Conservation (phyloP, 1,140 invertebrate genomes). For the Drosophila lini region DNA sequence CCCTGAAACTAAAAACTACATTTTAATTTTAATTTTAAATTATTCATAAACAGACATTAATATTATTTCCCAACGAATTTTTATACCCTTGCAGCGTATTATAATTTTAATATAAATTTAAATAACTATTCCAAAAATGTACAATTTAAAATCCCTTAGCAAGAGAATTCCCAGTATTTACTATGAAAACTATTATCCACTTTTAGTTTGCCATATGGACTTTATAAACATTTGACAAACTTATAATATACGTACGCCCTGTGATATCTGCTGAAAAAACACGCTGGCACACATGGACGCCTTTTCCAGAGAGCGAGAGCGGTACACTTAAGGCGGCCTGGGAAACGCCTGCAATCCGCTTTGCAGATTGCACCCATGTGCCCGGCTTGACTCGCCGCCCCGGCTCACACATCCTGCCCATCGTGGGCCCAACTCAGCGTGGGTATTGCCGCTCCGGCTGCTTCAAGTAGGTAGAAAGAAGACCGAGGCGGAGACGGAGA, state of each 20-base stretch:
- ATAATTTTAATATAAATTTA: no score
- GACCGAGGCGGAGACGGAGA: neutral
- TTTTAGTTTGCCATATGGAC: constrained; percentile 18
- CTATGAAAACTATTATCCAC: neutral
- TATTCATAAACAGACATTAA: neutral
- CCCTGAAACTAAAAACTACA: no score
- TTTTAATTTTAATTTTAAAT: neutral
- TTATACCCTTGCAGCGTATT: no score
- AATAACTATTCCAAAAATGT: neutral
- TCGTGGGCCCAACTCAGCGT: constrained; percentile 55
- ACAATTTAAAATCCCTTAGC: neutral
- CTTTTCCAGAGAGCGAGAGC: constrained; percentile 12
- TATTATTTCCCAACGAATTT: neutral
- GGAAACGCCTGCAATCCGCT: constrained; percentile 70
- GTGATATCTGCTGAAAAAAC: constrained; percentile 25
- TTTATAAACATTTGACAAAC: constrained; percentile 17
- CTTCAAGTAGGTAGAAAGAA: constrained; percentile 79
- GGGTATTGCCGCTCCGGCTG: constrained; percentile 65
- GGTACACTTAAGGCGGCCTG: constrained; percentile 70
- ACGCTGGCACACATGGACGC: constrained; percentile 29
- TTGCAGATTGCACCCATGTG: constrained; percentile 79
- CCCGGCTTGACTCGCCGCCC: constrained; percentile 27
- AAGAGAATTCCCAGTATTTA: neutral
- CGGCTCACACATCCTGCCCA: constrained; percentile 35
- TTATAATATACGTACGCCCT: neutral